phyloP scores from a whole-genome alignment of 2,113 vertebrate genomes.

The Coptodon rendalli region DNA sequence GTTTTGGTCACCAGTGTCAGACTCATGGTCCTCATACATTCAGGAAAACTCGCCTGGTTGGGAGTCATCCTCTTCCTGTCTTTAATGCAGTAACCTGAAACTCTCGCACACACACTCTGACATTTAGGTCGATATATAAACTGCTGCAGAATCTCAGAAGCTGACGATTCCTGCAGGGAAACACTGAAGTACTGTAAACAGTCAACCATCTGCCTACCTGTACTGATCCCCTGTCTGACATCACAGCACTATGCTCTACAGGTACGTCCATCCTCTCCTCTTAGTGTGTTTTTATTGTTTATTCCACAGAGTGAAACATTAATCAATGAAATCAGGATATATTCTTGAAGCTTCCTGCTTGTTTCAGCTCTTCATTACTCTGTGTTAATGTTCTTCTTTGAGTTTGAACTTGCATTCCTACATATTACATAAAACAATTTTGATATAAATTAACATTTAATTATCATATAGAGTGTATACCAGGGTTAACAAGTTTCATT shows the following conservation, averaged over 20 bases:
- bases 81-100: constrained; percentile 8
- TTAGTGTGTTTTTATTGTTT: neutral
- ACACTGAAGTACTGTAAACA: neutral
- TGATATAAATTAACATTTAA: neutral
- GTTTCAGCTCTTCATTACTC: neutral
- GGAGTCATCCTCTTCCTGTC: neutral
- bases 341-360: neutral
- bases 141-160: neutral
- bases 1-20: neutral
- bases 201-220: neutral
- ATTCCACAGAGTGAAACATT: neutral
- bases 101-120: constrained; percentile 11
- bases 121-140: constrained; percentile 56
- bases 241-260: constrained; percentile 64
- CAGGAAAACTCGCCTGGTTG: neutral
- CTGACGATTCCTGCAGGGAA: constrained; percentile 1
- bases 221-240: constrained; percentile 34
- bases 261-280: constrained; percentile 39
- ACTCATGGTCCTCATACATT: neutral
- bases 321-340: neutral
- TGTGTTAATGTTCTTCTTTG: neutral
- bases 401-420: rapidly evolving
- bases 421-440: neutral
- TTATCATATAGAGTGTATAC: neutral
- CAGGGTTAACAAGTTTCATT: neutral